phyloP scores from a whole-genome alignment of 1,140 invertebrate genomes.

The Musca vetustissima region DNA sequence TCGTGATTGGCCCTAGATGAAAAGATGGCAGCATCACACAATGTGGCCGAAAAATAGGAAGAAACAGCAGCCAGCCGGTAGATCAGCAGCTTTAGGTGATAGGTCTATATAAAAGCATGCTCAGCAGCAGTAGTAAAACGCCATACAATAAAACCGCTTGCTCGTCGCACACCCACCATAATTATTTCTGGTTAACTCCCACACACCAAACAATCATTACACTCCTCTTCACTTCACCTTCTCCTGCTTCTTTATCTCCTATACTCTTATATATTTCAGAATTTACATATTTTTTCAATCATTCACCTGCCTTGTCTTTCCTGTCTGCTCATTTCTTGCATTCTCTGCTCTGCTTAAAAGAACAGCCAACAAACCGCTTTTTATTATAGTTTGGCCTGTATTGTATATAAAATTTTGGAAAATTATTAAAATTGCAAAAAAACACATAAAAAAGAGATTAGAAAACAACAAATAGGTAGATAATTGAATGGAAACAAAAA shows the following conservation, averaged over 20 bases:
- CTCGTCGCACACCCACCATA: background rate
- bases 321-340: background rate
- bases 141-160: background rate
- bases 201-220: background rate
- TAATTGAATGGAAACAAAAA: background rate
- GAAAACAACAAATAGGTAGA: background rate
- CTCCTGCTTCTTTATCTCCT: no score
- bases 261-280: slow-evolving; percentile 7
- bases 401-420: slow-evolving; percentile 17
- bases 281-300: background rate
- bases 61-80: background rate
- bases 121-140: background rate
- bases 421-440: slow-evolving; percentile 10
- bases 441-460: no score
- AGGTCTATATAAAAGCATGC: slow-evolving; percentile 11
- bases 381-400: slow-evolving; percentile 17
- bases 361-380: slow-evolving; percentile 23
- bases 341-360: slow-evolving; percentile 3
- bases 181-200: no score
- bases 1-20: no score
- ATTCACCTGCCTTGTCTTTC: slow-evolving; percentile 13
- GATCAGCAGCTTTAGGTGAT: slow-evolving; percentile 9
- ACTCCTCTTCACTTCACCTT: background rate
- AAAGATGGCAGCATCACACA: slow-evolving; percentile 26
- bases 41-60: slow-evolving; percentile 13